Conservation (phyloP, 1,140 invertebrate species). For the Caenorhabditis briggsae region DNA sequence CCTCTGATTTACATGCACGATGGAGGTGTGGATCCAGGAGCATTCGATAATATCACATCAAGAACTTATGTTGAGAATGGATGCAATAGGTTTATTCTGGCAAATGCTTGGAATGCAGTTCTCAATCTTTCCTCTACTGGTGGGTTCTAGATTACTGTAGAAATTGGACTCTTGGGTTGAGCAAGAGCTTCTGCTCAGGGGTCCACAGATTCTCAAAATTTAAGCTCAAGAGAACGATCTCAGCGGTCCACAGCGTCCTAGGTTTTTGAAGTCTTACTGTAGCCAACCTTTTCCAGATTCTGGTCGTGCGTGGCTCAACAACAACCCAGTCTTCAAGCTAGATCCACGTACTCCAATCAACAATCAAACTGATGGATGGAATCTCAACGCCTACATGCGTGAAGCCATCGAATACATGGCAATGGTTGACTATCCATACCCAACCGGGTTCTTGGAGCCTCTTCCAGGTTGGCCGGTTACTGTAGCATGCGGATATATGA, state of each 20-base stretch:
- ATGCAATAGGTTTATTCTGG: constrained; percentile 85
- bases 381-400: constrained; percentile 40
- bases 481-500: constrained; percentile 79
- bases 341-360: constrained; percentile 82
- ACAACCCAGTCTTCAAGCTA: constrained; percentile 82
- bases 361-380: constrained; percentile 34
- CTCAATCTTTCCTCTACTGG: constrained; percentile 81
- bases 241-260: too few relatives aligned
- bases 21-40: constrained; percentile 84
- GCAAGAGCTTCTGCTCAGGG: too few relatives aligned
- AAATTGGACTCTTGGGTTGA: too few relatives aligned
- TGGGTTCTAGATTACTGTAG: constrained; percentile 68
- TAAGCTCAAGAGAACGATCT: too few relatives aligned
- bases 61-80: constrained; percentile 83
- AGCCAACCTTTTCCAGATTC: constrained; percentile 79
- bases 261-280: not conserved
- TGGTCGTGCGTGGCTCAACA: constrained; percentile 83
- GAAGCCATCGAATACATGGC: constrained; percentile 78
- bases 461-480: constrained; percentile 82
- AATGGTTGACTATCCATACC: constrained; percentile 81
- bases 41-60: constrained; percentile 86
- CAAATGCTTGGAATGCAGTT: constrained; percentile 86
- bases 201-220: too few relatives aligned
- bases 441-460: constrained; percentile 79
- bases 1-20: constrained; percentile 90